phyloP scores from a whole-genome alignment of 2,888 invertebrate genomes.

The Dynastes tityus region DNA sequence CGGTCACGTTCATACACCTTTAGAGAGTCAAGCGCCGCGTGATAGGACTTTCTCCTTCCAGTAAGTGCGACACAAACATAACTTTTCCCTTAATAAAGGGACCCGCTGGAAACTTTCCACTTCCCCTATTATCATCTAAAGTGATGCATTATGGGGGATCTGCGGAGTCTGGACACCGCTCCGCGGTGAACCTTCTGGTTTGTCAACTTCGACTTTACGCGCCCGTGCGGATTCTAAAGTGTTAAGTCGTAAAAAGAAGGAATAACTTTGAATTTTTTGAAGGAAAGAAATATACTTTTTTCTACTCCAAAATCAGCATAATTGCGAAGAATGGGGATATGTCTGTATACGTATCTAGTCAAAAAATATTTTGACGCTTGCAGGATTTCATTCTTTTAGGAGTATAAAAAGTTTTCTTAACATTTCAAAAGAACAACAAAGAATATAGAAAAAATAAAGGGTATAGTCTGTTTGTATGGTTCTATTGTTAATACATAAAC shows the following conservation, averaged over 20 bases:
- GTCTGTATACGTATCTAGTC: too few species aligned
- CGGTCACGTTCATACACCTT: slow-evolving; percentile 4
- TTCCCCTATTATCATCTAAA: slow-evolving; percentile 43
- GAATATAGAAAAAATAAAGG: too few species aligned
- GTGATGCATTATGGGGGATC: slow-evolving; percentile 17
- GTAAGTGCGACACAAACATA: slow-evolving; percentile 27
- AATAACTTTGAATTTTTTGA: too few species aligned
- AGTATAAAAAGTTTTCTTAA: too few species aligned
- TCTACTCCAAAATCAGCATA: neutral
- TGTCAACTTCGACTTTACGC: slow-evolving; percentile 9
- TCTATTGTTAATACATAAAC: too few species aligned
- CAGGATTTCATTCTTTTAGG: too few species aligned
- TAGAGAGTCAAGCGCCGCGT: neutral
- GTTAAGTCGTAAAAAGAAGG: neutral
- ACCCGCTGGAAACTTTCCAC: slow-evolving; percentile 34
- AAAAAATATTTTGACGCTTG: too few species aligned
- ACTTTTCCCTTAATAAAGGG: slow-evolving; percentile 34
- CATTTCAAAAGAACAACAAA: too few species aligned
- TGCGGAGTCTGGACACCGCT: neutral
- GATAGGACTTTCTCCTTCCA: neutral
- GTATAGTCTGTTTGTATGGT: too few species aligned
- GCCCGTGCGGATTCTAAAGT: neutral
- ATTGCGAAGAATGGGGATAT: neutral
- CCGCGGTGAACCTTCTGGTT: slow-evolving; percentile 1
- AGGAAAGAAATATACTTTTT: too few species aligned